Evolutionary conservation across 2,113 vertebrate species (phyloP), one percentile per base, ranked within the genome.

Genomic region (Bombycilla garrulus): DNA sequence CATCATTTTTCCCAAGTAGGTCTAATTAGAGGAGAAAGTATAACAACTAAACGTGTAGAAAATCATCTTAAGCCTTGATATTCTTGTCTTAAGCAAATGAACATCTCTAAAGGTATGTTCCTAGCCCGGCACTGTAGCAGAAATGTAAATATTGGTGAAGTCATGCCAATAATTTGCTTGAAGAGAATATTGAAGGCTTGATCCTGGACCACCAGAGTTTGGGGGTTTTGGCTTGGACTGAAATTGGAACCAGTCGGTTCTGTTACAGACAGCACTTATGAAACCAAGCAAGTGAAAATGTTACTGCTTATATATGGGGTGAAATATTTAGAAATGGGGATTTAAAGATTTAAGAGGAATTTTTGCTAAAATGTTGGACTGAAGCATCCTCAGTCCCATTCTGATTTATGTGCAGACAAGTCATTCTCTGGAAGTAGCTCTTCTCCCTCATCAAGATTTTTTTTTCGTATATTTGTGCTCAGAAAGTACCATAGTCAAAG

Each of bases 401-500:
- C 21, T 21, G 24, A 18, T 80, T 60, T 40, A 8, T 1, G 1
- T 28, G 48, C 29, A 23, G 70, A 26, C 29, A 35, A 9, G 3
- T 61, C 13, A 12, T 15, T 26, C 23, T 4, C 15, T 91, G 77
- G 15, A 36, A 86, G 28, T 7, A 12, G 13, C 33, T 80, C 14
- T 60, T 81, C 69, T 82, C 23, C 16, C 48, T 45, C 38, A 36
- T 16, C 9, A 29, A 15, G 28, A 7, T 5, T 3, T 44, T 10
- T 48, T 51, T 74, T 74, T 33, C 4, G 4, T 10, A 1, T 12
- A 3, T 62, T 42, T 64, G 40, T 28, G 28, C 50, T 82, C 36
- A 56, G 24, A 31, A 81, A 72, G 4, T 28, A 3, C 18, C 26
- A 6, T 0, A 0, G 61, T 35, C 31, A 54, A 70, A 44, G 16